Evolutionary conservation across 2,888 invertebrate genomes (phyloP).

Genomic region (Mesochorus sp.): DNA sequence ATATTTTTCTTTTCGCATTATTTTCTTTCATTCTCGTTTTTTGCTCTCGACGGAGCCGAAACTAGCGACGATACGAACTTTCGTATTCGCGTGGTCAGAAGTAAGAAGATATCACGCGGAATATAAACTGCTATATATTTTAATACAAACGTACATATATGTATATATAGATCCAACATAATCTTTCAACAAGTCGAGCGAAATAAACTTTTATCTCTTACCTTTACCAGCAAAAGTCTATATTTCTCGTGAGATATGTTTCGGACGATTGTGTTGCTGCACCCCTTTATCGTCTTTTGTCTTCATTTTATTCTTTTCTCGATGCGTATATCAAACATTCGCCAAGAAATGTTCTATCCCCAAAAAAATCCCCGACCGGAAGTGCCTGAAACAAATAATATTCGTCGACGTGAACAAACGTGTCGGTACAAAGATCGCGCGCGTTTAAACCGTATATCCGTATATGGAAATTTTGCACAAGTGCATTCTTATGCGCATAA

Average conservation of each 20-base stretch:
- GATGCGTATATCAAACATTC: conserved; percentile 1
- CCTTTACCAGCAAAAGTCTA: conserved; percentile 24
- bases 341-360: conserved; percentile 1
- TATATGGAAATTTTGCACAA: no score
- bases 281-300: neutral
- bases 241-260: neutral
- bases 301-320: neutral
- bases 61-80: conserved; percentile 51
- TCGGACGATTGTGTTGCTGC: neutral
- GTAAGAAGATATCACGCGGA: conserved; percentile 19
- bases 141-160: neutral
- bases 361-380: conserved; percentile 18
- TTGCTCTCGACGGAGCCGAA: conserved; percentile 9
- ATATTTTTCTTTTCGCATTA: conserved; percentile 33
- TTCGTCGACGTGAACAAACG: conserved; percentile 4
- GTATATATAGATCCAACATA: neutral
- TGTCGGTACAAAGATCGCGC: no score
- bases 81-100: conserved; percentile 31
- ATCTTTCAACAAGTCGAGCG: conserved; percentile 40
- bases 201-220: conserved; percentile 40
- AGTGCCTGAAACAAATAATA: conserved; percentile 42
- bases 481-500: neutral
- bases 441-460: no score
- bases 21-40: conserved; percentile 19
- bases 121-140: conserved; percentile 3